phyloP scores from a whole-genome alignment of 1,140 invertebrate genomes.

The Drosophila equinoxialis region DNA sequence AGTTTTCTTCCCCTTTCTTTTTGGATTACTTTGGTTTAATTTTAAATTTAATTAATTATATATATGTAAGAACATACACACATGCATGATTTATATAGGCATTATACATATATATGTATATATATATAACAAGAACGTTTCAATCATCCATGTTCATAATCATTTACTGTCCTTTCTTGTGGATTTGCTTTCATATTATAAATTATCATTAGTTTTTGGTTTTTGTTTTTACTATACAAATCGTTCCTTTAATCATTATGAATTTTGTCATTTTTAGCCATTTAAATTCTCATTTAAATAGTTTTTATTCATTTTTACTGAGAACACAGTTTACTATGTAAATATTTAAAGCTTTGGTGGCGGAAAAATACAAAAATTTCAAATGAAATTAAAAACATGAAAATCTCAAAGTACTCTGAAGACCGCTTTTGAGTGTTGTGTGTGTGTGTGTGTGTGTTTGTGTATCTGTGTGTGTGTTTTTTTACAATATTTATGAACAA shows the following conservation, averaged over 20 bases:
- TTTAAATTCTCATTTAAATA: constrained; percentile 13
- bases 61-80: constrained; percentile 65
- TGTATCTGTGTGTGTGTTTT: constrained; percentile 8
- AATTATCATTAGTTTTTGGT: constrained; percentile 40
- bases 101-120: constrained; percentile 32
- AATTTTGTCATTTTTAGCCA: constrained; percentile 5
- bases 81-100: constrained; percentile 61
- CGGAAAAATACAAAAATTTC: constrained; percentile 57
- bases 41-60: constrained; percentile 44
- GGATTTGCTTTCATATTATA: constrained; percentile 35
- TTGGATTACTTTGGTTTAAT: constrained; percentile 12
- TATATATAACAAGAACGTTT: constrained; percentile 71
- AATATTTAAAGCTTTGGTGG: constrained; percentile 80
- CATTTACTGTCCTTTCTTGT: constrained; percentile 23
- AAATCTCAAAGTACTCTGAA: constrained; percentile 43
- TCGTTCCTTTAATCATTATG: constrained; percentile 46
- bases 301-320: constrained; percentile 49
- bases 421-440: constrained; percentile 59
- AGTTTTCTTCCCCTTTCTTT: constrained; percentile 11
- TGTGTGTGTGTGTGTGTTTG: background rate
- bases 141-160: constrained; percentile 14
- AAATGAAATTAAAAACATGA: constrained; percentile 18
- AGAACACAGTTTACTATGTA: constrained; percentile 78
- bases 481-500: constrained; percentile 71
- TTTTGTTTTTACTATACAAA: constrained; percentile 66